Evolutionary conservation across 2,113 vertebrate species (phyloP).

Genomic region (Clarias magur): DNA sequence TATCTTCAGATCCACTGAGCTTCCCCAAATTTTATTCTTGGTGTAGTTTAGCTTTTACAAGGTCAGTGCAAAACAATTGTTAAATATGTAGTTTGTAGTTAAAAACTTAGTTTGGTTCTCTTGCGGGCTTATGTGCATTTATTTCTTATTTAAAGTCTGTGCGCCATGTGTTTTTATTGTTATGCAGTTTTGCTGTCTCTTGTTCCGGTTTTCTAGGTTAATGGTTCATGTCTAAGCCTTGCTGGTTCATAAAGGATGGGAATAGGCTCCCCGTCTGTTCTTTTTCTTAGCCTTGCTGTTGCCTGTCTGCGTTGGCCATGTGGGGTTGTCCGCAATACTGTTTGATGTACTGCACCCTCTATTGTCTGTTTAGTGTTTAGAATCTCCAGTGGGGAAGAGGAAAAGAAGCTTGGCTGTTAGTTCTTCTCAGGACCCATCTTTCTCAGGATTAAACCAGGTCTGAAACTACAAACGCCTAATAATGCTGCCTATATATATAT

Average conservation of each 20-base stretch:
- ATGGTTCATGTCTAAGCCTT: constrained; percentile 45
- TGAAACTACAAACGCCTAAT: constrained; percentile 90
- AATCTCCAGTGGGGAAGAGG: constrained; percentile 99
- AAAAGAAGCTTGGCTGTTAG: constrained; percentile 99
- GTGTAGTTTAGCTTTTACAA: neutral
- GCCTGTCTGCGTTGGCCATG: constrained; percentile 94
- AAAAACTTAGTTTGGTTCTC: neutral
- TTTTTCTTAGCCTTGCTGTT: constrained; percentile 85
- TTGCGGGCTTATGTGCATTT: constrained; percentile 10
- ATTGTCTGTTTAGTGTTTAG: constrained; percentile 99
- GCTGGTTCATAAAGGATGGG: constrained; percentile 77
- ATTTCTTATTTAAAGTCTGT: too few species aligned
- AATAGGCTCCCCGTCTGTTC: constrained; percentile 75
- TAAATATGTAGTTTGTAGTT: neutral
- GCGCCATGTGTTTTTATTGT: neutral
- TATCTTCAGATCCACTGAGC: neutral
- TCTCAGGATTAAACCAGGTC: constrained; percentile 99
- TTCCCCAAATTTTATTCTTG: neutral
- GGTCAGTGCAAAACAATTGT: neutral
- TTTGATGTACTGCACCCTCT: constrained; percentile 99
- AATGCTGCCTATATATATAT: constrained; percentile 79
- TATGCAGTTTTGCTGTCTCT: constrained; percentile 13
- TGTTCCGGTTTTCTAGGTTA: constrained; percentile 34
- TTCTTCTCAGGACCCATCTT: constrained; percentile 99
- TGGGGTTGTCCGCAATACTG: constrained; percentile 95